phyloP scores from a whole-genome alignment of 2,797 vertebrate species.

The Gymnoscopelus microlampas region DNA sequence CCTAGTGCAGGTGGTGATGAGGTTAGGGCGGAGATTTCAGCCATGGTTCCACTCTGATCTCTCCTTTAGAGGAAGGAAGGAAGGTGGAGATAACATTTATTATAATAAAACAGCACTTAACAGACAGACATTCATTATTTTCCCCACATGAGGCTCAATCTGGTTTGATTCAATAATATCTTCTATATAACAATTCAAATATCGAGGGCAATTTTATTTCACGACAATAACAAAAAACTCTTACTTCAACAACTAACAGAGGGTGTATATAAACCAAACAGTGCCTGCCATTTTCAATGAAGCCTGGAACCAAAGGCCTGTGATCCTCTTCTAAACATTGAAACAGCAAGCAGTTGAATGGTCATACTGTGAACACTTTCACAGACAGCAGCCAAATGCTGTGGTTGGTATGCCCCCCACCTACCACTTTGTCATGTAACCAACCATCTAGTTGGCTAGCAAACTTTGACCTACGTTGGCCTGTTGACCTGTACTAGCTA shows the following conservation, averaged over 20 bases:
- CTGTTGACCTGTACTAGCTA: too few species aligned
- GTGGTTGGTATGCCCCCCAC: too few species aligned
- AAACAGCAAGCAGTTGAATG: background rate
- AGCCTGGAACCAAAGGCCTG: background rate
- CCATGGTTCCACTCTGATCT: slow-evolving; percentile 73
- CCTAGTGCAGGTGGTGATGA: slow-evolving; percentile 72
- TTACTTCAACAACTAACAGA: background rate
- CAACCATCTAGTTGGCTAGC: too few species aligned
- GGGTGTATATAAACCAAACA: background rate
- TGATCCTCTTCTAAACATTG: slow-evolving; percentile 26
- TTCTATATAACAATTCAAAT: background rate
- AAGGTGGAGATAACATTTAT: background rate
- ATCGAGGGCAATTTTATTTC: background rate
- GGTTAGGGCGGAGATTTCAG: slow-evolving; percentile 78
- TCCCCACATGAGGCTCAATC: background rate
- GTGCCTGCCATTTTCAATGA: background rate
- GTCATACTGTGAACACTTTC: background rate
- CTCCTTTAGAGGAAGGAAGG: slow-evolving; percentile 50
- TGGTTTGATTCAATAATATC: background rate
- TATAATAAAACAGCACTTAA: background rate
- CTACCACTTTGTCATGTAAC: too few species aligned
- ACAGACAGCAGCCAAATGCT: background rate
- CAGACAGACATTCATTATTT: background rate
- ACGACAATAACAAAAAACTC: slow-evolving; percentile 1
- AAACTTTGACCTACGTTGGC: too few species aligned